Base-by-base conservation (phyloP, 2,888 invertebrate genomes). In the Coronaproctus castanopsis region DNA sequence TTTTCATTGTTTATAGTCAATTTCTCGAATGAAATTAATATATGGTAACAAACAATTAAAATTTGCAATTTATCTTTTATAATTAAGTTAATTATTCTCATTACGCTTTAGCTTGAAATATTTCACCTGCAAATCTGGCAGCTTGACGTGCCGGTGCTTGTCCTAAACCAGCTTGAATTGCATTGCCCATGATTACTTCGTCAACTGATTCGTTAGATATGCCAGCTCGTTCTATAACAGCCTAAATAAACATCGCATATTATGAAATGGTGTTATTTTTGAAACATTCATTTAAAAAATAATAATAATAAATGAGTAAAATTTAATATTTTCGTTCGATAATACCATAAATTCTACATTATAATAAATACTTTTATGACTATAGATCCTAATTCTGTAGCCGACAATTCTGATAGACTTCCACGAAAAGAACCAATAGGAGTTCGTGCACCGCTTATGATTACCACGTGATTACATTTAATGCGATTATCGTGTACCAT, bases 121-220 rank as follows among this genome's bases (percentile, higher is more conserved):
- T 51, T 24, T 59, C 57, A 63, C 67, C 96, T 62, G 95, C 92
- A 71, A 89, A 93, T 57, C 98, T 78, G 0, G 89, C 81, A 20
- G 96, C 91, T 74, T 98, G 97, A 63, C 97, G 79, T 1, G 96
- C 91, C 1, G 98, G 98, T 10, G 97, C 96, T 75, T 99, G 98
- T 1, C 96, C 90, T 60, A 81, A 74, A 63, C 76, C 81, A 18
- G 80, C 90, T 70, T 88, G 86, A 66, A 85, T 83, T 2, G 91
- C 90, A 73, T 86, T 83, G 19, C 89, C 87, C 83, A 91, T 82
- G 68, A 82, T 87, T 20, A 96, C 91, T 77, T 97, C 97, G 71
- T 91, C 81, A 58, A 98, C 79, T 73, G 85, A 83, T 64, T 87
- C 85, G 67, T 86, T 85, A 8, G 83, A 78, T 65, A 95, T 80